Conservation (phyloP, 2,888 invertebrate species). For the Glaucopsyche alexis region DNA sequence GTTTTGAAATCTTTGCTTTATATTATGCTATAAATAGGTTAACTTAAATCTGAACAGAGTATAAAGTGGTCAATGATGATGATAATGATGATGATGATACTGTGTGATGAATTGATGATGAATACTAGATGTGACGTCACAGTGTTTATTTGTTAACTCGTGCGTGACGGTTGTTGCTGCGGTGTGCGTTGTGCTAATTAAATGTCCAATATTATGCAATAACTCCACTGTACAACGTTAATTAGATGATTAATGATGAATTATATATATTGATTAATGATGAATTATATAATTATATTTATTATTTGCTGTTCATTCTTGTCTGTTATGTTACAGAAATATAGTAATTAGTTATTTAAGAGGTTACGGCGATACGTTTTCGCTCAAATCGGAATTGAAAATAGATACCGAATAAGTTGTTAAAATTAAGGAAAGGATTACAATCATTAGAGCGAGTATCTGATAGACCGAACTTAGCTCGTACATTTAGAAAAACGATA, state of each 20-base stretch:
- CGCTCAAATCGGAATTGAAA: no score
- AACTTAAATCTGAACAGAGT: no score
- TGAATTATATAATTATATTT: background rate
- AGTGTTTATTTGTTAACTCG: background rate
- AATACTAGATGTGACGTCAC: background rate
- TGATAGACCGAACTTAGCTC: no score
- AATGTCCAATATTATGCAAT: slow-evolving; percentile 9
- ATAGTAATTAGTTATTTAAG: background rate
- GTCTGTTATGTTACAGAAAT: background rate
- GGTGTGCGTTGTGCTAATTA: slow-evolving; percentile 12
- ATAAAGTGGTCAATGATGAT: no score
- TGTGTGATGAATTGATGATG: background rate
- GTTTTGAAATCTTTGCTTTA: no score
- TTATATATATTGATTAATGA: background rate
- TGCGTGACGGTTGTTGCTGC: slow-evolving; percentile 4
- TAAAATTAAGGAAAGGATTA: no score
- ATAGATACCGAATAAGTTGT: no score
- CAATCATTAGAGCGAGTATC: no score
- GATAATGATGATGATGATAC: background rate
- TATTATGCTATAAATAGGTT: no score
- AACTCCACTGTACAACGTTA: background rate
- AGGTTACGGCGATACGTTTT: background rate
- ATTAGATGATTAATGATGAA: background rate
- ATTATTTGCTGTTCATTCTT: background rate
- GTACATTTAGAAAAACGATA: no score